Evolutionary conservation across 2,113 vertebrate species (phyloP).

Genomic region (Pyxicephalus adspersus): DNA sequence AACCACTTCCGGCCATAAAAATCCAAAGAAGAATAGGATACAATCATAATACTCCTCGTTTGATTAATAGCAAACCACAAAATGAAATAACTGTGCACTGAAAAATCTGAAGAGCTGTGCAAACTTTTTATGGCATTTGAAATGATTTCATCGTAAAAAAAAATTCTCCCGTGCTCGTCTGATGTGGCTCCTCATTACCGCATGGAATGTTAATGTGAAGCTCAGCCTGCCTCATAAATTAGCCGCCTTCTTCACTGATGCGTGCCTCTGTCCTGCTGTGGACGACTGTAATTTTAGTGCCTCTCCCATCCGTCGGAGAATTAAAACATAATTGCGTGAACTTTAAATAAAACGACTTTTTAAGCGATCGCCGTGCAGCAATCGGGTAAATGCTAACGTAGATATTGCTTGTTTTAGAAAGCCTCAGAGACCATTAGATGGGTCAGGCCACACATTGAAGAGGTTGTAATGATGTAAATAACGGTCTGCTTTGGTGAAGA

Average conservation of each 20-base stretch:
- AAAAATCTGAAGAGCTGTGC: conserved; percentile 61
- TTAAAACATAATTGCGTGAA: conserved; percentile 63
- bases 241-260: conserved; percentile 57
- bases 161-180: conserved; percentile 62
- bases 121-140: conserved; percentile 65
- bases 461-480: conserved; percentile 1
- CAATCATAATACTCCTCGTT: conserved; percentile 22
- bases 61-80: conserved; percentile 59
- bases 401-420: conserved; percentile 50
- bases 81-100: conserved; percentile 44
- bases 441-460: neutral
- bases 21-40: neutral
- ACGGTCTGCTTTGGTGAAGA: neutral
- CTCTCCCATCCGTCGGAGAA: conserved; percentile 62
- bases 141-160: conserved; percentile 62
- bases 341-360: conserved; percentile 59
- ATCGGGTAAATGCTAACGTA: conserved; percentile 58
- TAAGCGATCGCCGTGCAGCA: conserved; percentile 58
- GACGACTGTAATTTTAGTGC: conserved; percentile 53
- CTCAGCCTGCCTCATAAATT: conserved; percentile 65
- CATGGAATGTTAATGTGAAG: conserved; percentile 61
- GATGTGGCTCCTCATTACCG: conserved; percentile 64
- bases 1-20: neutral
- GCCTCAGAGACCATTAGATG: conserved; percentile 4
- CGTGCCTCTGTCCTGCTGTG: conserved; percentile 57